phyloP scores from a whole-genome alignment of 1,140 invertebrate genomes.

The Pogonomyrmex californicus region DNA sequence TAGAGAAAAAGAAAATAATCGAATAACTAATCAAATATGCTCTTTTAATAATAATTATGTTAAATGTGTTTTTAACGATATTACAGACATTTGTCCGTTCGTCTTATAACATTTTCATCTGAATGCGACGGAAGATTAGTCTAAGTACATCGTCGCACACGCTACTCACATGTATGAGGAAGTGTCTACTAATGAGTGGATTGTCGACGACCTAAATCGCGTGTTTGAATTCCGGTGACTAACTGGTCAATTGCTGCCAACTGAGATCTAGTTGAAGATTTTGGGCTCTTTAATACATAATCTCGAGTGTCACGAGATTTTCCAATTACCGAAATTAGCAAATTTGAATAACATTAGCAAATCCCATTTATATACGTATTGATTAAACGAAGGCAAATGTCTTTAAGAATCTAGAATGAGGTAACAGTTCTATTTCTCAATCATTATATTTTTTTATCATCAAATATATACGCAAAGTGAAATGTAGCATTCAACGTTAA shows the following conservation, averaged over 20 bases:
- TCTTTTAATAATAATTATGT: background rate
- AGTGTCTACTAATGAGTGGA: constrained; percentile 64
- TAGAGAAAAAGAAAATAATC: background rate
- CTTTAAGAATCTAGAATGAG: background rate
- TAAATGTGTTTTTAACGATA: background rate
- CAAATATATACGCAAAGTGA: background rate
- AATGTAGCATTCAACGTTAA: background rate
- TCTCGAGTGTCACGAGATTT: background rate
- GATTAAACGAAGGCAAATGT: background rate
- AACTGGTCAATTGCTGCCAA: constrained; percentile 2
- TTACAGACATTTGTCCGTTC: background rate
- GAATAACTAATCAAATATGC: constrained; percentile 12
- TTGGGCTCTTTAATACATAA: background rate
- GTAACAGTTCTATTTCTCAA: background rate
- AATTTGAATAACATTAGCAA: too few relatives aligned
- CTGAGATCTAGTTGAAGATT: constrained; percentile 2
- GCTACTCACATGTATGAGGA: constrained; percentile 41
- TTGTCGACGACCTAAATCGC: constrained; percentile 69
- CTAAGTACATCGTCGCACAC: constrained; percentile 50
- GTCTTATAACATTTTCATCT: background rate
- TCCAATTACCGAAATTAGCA: background rate
- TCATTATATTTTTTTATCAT: constrained; percentile 1
- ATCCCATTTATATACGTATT: background rate
- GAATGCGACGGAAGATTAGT: constrained; percentile 21
- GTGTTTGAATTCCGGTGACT: constrained; percentile 63